phyloP scores from a whole-genome alignment of 2,113 vertebrate genomes.

The Calonectris borealis region DNA sequence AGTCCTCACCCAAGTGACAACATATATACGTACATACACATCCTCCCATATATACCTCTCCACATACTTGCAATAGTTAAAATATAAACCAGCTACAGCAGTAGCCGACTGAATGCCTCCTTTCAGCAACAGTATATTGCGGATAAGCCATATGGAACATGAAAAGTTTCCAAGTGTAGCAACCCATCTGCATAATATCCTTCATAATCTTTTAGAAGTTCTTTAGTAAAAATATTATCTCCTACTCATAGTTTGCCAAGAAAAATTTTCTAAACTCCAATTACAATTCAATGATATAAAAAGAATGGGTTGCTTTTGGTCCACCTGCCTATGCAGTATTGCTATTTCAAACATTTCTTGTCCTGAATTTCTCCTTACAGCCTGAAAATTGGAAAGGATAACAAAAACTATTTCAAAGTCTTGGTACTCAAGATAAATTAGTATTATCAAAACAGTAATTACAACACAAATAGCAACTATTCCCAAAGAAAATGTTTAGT shows the following conservation, averaged over 20 bases:
- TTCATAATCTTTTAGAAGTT: slow-evolving; percentile 45
- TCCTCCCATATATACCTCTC: neutral
- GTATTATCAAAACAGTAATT: neutral
- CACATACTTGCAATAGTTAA: neutral
- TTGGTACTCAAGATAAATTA: neutral
- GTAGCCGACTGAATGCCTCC: slow-evolving; percentile 25
- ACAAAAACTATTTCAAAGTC: neutral
- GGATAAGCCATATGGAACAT: slow-evolving; percentile 65
- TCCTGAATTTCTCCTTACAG: neutral
- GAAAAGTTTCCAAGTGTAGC: slow-evolving; percentile 55
- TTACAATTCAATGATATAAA: neutral
- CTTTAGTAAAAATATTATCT: slow-evolving; percentile 48
- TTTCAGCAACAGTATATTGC: slow-evolving; percentile 45
- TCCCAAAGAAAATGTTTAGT: neutral
- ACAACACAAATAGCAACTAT: neutral
- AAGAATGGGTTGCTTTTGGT: neutral
- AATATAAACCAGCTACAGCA: slow-evolving; percentile 12
- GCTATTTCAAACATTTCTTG: neutral
- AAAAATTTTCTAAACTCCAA: neutral
- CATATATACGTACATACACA: neutral
- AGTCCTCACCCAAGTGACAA: neutral
- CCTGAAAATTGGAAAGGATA: neutral
- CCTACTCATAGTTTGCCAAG: slow-evolving; percentile 1
- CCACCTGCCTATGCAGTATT: neutral
- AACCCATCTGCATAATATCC: slow-evolving; percentile 56